Evolutionary conservation across 2,888 invertebrate species (phyloP).

Genomic region (Scrobipalpa costella): DNA sequence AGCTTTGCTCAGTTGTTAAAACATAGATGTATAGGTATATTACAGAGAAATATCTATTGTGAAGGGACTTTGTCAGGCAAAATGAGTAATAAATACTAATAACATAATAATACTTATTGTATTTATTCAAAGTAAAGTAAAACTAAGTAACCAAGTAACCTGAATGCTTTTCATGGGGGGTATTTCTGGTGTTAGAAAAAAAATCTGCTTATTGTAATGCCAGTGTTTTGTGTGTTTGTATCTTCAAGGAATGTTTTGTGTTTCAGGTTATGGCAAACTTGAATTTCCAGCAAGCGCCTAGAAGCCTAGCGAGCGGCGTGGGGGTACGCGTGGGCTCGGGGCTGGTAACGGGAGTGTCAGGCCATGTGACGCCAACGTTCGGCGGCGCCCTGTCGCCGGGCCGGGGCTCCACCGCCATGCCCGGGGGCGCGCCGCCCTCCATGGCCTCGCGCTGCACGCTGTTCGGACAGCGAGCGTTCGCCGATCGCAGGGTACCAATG

Average conservation of each 20-base stretch:
- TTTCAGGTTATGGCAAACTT: slow-evolving; percentile 94
- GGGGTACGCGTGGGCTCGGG: slow-evolving; percentile 82
- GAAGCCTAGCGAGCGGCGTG: slow-evolving; percentile 90
- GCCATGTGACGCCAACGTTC: slow-evolving; percentile 79
- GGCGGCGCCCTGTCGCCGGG: slow-evolving; percentile 75
- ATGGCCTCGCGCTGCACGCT: slow-evolving; percentile 83
- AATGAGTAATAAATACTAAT: too few relatives aligned
- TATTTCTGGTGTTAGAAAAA: background rate
- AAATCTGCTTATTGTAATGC: background rate
- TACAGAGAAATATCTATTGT: too few relatives aligned
- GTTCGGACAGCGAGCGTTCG: slow-evolving; percentile 90
- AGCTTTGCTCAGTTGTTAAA: too few relatives aligned
- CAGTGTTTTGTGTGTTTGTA: background rate
- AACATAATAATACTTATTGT: too few relatives aligned
- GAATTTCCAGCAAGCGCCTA: slow-evolving; percentile 94
- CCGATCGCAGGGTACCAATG: slow-evolving; percentile 87
- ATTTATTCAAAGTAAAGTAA: too few relatives aligned
- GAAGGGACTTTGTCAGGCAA: too few relatives aligned
- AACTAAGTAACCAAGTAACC: too few relatives aligned
- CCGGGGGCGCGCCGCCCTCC: slow-evolving; percentile 77
- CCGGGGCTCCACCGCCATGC: slow-evolving; percentile 69
- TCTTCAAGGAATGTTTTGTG: slow-evolving; percentile 7
- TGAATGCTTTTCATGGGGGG: background rate
- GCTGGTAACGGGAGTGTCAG: slow-evolving; percentile 87
- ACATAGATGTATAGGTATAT: too few relatives aligned